Conservation (phyloP, 2,113 vertebrate species). For the Sterna hirundo region DNA sequence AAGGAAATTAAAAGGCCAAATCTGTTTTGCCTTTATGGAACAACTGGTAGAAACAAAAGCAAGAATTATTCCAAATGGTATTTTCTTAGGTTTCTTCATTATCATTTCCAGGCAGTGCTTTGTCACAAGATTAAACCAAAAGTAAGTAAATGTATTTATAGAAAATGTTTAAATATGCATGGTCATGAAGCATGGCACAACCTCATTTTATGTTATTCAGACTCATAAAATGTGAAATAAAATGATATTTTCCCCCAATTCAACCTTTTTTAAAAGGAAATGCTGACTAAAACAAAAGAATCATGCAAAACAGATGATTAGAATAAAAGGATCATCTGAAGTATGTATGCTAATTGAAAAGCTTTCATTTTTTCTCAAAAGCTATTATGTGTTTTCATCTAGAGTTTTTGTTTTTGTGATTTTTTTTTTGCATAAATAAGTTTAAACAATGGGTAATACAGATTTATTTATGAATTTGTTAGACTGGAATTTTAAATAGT, state of each 20-base stretch:
- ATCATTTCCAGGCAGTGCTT: not conserved
- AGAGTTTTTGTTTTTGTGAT: not conserved
- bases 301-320: not conserved
- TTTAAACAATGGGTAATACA: constrained; percentile 16
- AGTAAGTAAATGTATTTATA: constrained; percentile 19
- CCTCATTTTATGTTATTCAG: constrained; percentile 44
- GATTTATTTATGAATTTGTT: constrained; percentile 35
- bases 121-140: not conserved
- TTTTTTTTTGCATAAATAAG: constrained; percentile 13
- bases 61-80: not conserved
- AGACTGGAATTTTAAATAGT: constrained; percentile 11
- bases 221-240: constrained; percentile 24
- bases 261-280: constrained; percentile 31
- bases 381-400: constrained; percentile 2
- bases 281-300: constrained; percentile 39
- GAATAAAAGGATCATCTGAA: constrained; percentile 38
- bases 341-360: constrained; percentile 10
- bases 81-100: not conserved
- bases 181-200: not conserved
- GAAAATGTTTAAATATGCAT: constrained; percentile 2
- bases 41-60: not conserved
- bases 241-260: constrained; percentile 7
- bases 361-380: constrained; percentile 2
- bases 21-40: not conserved
- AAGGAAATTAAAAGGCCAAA: constrained; percentile 5